Percentiles rank a stretch among this genome's conserved stretches.
phyloP scores from a whole-genome alignment of 2,797 vertebrate species.

The Oreortyx pictus region DNA sequence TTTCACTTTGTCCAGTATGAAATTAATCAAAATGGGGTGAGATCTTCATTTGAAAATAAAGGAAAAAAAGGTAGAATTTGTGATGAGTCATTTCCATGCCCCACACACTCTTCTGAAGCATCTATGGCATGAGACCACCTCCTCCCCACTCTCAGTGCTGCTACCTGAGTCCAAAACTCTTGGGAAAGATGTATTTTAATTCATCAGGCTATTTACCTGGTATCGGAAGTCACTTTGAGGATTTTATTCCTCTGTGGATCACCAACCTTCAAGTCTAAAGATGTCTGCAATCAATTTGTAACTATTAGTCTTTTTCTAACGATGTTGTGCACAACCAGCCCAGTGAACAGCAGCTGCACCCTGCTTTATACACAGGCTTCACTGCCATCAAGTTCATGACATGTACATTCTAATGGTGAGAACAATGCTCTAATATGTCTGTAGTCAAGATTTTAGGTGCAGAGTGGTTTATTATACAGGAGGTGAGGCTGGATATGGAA shows the following conservation, averaged over 20 bases:
- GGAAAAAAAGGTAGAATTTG: background rate
- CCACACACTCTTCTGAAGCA: fast-evolving
- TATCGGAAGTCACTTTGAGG: background rate
- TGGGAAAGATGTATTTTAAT: background rate
- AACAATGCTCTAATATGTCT: background rate
- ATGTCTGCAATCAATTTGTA: background rate
- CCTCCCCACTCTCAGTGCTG: background rate
- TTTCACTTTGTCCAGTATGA: background rate
- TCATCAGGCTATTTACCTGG: background rate
- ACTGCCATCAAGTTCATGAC: background rate
- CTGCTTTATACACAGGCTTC: background rate
- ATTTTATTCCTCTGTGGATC: background rate
- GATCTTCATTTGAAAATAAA: background rate
- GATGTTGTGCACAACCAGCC: fast-evolving
- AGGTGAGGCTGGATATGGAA: background rate
- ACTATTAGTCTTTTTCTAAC: background rate
- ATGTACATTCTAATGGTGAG: background rate
- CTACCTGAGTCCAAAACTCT: background rate
- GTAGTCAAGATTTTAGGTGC: background rate
- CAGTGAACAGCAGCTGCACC: fast-evolving
- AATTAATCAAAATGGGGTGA: background rate
- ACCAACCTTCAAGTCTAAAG: background rate
- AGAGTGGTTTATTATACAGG: background rate
- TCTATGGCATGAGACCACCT: background rate
- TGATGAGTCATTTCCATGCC: background rate